A percentile compares a stretch with the other conserved stretches of the same genome.
These are phyloP conservation scores for Pseudanteris insignis DNA, from an alignment of 2,888 invertebrate genomes.

Conservation along the genomic window DNA sequence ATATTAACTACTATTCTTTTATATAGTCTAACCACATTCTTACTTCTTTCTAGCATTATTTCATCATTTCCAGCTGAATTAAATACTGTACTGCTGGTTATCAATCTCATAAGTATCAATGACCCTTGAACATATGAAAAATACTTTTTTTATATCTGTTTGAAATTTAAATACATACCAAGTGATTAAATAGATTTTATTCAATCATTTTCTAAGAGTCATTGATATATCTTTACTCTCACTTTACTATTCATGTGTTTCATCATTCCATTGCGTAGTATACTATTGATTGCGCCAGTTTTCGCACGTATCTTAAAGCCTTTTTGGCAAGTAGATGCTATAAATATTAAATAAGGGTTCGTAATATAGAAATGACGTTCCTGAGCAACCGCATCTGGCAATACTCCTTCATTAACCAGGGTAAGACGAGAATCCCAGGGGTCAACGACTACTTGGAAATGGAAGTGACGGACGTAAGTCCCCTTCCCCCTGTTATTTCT, in stretches of 20 bases:
- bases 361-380: conserved; percentile 79
- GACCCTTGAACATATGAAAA: conserved; percentile 23
- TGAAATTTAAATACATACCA: too few species aligned
- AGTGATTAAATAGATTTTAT: too few species aligned
- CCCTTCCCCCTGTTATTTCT: conserved; percentile 46
- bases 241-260: too few species aligned
- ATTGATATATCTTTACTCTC: conserved; percentile 20
- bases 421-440: conserved; percentile 92
- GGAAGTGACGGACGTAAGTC: conserved; percentile 87
- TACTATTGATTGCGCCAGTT: conserved; percentile 25
- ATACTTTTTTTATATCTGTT: too few species aligned
- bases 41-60: conserved; percentile 38
- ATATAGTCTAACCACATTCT: conserved; percentile 37
- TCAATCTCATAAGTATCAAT: conserved; percentile 20
- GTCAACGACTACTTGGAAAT: conserved; percentile 94
- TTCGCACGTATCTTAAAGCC: conserved; percentile 29
- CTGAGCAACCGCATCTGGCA: conserved; percentile 85
- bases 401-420: conserved; percentile 93
- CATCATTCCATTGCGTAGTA: conserved; percentile 30
- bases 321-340: conserved; percentile 21
- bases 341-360: conserved; percentile 34
- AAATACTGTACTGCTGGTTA: conserved; percentile 30
- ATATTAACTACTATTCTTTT: conserved; percentile 34
- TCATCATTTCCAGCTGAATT: conserved; percentile 35
- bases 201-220: too few species aligned